These are phyloP conservation scores for Syngnathus rostellatus DNA, from an alignment of 2,797 vertebrate genomes.

Conservation along the genomic window DNA sequence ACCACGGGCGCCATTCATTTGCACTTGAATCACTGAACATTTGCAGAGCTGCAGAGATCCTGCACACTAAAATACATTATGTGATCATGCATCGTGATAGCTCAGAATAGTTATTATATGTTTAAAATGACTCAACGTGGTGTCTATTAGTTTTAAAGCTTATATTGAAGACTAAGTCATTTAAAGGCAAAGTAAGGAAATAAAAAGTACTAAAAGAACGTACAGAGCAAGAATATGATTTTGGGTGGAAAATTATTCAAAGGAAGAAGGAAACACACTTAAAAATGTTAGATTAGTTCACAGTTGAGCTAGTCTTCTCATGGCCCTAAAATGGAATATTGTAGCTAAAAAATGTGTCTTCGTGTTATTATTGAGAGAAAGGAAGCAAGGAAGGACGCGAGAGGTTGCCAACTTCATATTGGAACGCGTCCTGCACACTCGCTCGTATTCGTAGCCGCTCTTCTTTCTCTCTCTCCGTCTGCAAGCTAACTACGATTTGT, in stretches of 20 bases:
- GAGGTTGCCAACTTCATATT: conserved; percentile 24
- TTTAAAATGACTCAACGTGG: conserved; percentile 1
- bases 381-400: conserved; percentile 6
- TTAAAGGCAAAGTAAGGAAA: neutral
- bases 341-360: neutral
- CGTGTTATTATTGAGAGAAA: neutral
- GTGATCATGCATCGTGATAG: neutral
- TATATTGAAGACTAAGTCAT: too few species aligned
- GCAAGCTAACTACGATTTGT: neutral
- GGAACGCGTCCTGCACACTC: conserved; percentile 27
- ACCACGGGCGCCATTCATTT: neutral
- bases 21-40: neutral
- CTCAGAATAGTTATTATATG: neutral
- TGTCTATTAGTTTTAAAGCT: neutral
- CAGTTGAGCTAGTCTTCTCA: neutral
- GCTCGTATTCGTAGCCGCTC: neutral
- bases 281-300: neutral
- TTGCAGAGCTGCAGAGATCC: neutral
- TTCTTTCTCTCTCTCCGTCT: neutral
- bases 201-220: too few species aligned
- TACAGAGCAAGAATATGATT: too few species aligned
- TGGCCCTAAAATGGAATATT: neutral
- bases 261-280: too few species aligned
- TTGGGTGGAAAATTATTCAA: too few species aligned
- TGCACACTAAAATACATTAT: neutral